Evolutionary conservation across 2,888 invertebrate genomes (phyloP), one percentile per base, ranked within the genome.

Genomic region (Amiota mariae): DNA sequence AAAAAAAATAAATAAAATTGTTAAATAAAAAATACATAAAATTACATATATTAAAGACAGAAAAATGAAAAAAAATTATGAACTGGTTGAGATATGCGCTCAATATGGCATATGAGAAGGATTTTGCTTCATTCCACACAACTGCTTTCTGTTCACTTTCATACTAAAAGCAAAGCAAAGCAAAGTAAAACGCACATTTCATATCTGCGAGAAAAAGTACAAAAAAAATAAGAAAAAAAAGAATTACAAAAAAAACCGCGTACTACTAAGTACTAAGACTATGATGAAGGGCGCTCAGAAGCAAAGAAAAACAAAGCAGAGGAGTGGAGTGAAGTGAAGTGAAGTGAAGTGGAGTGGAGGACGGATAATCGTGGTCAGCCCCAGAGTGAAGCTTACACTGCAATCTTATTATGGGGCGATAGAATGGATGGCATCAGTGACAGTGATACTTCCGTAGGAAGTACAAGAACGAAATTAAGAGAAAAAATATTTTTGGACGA

Each of bases 391-490:
- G 59, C 24, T 18, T 59, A 20, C 20, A 18, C 59, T 63, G 71
- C 71, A 75, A 72, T 73, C 73, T 73, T 71, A 61, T 73, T 70
- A 73, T 54, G 63, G 70, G 20, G 24, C 67, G 54, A 68, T 73
- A 36, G 36, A 36, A 36, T 36, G 36, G 36, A 75, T 71, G 72
- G 54, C 70, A 47, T 56, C 15, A 47, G 36, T 64, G 64, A 24
- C 81, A 78, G 78, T 79, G 79, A 82, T 84, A 82, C 84, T 84
- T 84, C 85, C 85, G 84, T 79, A 83, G 81, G 81, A 81, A 80
- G 75, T 81, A 78, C 83, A 80, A 81, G 78, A 75, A 79, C 73
- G 78, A 73, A 71, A 75, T 70, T 10, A 64, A 12, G 10, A 12
- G 46, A 76, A 51, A 10, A 11, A n/a, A 54, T 24, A 36, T 6